Base-by-base conservation (phyloP, 37 sponge, comb jelly and placozoan genomes). In the Geodia barretti region DNA sequence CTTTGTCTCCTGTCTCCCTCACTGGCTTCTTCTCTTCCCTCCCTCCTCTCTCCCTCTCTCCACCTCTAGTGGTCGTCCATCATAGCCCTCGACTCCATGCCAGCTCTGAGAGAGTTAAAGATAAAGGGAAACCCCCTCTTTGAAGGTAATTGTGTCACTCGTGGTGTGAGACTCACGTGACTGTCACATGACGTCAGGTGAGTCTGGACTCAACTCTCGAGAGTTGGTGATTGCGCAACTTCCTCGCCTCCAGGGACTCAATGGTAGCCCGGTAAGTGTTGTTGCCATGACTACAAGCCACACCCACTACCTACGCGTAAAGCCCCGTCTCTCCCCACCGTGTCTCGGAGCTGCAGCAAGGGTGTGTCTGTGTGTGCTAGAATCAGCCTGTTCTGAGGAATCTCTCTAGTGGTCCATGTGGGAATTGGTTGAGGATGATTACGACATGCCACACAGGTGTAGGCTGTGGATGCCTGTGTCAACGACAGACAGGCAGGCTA, bases 211-310 rank as follows among this genome's bases (percentile, higher is more conserved):
- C 39, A 64, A 62, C 34, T 75, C 83, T 4, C 41, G 96, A 25
- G 93, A 95, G 47, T 70, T 92, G 43, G 41, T 89, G 2, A 89
- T 95, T 31, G 93, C 96, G 23, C 30, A 79, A 41, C 14, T 95
- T 37, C 80, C 30, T 20, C 60, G 41, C 0, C 70, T 95, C 11
- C 82, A 75, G 8, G 24, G 31, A 0, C 82, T 95, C 28, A 95
- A 95, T 63, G 73, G 79, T 31, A 92, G 96, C 69, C 42, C 75
- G 5, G 92, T 94, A 17, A 83, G 86, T 60, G 26, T n/a, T 70
- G 8, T 0, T 30, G 64, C n/a, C 63, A 34, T 30, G 17, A 68
- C 33, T 34, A 8, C 69, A 68, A 33, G 35, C 29, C 35, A 4
- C 69, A 68, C 69, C 54, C 54, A 17, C 54, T 17, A n/a, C 19